Base-by-base conservation (phyloP, 2,113 vertebrate species). In the Ammodramus savannarum region DNA sequence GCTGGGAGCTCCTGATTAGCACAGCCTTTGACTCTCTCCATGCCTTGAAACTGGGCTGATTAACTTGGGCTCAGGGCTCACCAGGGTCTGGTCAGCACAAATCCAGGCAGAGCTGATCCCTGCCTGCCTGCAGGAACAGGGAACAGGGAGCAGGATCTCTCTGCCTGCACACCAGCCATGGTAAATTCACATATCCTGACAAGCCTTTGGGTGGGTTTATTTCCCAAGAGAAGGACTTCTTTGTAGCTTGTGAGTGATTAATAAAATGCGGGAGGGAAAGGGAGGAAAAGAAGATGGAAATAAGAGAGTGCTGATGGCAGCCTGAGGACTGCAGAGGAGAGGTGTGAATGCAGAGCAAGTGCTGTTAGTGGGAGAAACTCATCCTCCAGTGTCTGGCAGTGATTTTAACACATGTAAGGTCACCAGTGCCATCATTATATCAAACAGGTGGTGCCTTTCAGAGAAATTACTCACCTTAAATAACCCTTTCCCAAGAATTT, bases 261-360 rank as follows among this genome's bases (percentile, higher is more conserved):
- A 62, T 61, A 32, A 91, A 68, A 65, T 32, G 39, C 16, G 22
- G 16, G 41, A 48, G 57, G 44, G 72, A 71, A 62, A 58, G 7
- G 16, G 51, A 58, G 29, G 38, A 74, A 59, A 44, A 84, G 63
- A 67, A 86, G 91, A 67, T 36, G 39, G 48, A 74, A 92, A 52
- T 17, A 21, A 16, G 43, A 31, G 46, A 51, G 73, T 36, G 52
- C 66, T 93, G 69, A 59, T 23, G 3, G 2, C 68, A 92, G 76
- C 76, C 79, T 78, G 46, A 44, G 80, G 73, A 27, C 52, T 86
- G 80, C 76, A 87, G 73, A 89, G 68, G 75, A 81, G 83, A 93
- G 61, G 94, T 92, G 84, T 82, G 89, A 95, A 81, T 13, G 26
- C 31, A 52, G 65, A 87, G 27, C 39, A 65, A 87, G 62, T 21